These are phyloP conservation scores for Ambastaia sidthimunki DNA, from an alignment of 2,797 vertebrate genomes.

Conservation along the genomic window DNA sequence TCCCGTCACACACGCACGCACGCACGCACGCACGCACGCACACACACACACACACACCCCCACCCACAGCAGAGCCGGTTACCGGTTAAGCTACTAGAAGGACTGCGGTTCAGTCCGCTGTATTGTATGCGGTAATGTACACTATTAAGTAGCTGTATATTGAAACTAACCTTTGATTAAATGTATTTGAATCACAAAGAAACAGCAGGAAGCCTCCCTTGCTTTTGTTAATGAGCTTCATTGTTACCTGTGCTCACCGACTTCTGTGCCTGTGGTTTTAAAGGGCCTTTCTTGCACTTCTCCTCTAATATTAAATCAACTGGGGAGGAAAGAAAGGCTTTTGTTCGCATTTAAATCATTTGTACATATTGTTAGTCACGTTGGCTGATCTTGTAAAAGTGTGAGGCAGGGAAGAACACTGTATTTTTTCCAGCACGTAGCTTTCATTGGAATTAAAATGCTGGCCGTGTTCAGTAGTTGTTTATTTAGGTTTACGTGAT, in stretches of 20 bases:
- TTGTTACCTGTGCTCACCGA: slow-evolving; percentile 77
- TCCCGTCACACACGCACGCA: slow-evolving; percentile 33
- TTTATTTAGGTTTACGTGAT: slow-evolving; percentile 13
- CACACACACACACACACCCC: too few species aligned
- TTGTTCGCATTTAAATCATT: slow-evolving; percentile 51
- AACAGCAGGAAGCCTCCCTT: slow-evolving; percentile 78
- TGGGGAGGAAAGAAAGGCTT: slow-evolving; percentile 48
- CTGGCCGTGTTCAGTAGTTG: slow-evolving; percentile 4
- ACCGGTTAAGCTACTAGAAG: slow-evolving; percentile 68
- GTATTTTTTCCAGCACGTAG: not conserved
- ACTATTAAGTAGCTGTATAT: slow-evolving; percentile 82
- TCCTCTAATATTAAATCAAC: slow-evolving; percentile 76
- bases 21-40: not conserved
- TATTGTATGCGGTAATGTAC: slow-evolving; percentile 82
- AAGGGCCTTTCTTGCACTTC: slow-evolving; percentile 69
- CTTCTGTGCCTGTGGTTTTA: slow-evolving; percentile 76
- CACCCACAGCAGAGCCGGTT: too few species aligned
- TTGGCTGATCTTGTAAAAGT: slow-evolving; percentile 17
- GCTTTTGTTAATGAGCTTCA: slow-evolving; percentile 77
- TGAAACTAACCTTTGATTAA: slow-evolving; percentile 87
- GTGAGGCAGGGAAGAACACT: not conserved
- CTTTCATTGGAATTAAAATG: slow-evolving; percentile 4
- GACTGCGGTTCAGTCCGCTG: slow-evolving; percentile 75
- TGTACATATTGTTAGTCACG: slow-evolving; percentile 46
- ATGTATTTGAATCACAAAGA: slow-evolving; percentile 86